phyloP scores from a whole-genome alignment of 37 sponge, comb jelly and placozoan species.

The Bolinopsis microptera region DNA sequence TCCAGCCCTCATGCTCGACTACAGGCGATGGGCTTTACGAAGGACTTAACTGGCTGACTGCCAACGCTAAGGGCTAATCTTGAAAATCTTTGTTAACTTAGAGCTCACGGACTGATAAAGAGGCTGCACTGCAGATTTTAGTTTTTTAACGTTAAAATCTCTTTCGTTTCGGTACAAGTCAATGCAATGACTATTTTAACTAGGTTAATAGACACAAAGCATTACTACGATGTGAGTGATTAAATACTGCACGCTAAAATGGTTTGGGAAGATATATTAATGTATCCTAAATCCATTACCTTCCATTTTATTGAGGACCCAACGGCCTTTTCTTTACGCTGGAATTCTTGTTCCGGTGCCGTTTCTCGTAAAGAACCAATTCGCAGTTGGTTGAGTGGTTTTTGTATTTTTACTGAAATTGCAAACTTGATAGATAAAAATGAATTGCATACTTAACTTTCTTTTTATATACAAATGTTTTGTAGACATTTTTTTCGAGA shows the following conservation, averaged over 20 bases:
- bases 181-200: background rate
- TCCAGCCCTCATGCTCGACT: constrained; percentile 96
- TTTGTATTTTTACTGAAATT: background rate
- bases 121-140: background rate
- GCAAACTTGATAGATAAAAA: background rate
- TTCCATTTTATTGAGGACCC: too few relatives aligned
- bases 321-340: too few relatives aligned
- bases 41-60: constrained; percentile 94
- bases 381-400: background rate
- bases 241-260: background rate
- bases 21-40: constrained; percentile 95
- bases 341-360: too few relatives aligned
- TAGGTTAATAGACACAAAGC: background rate
- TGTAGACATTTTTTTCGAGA: too few relatives aligned
- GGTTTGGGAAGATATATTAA: background rate
- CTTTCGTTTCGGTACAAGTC: too few relatives aligned
- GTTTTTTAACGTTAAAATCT: background rate
- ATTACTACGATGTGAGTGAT: background rate
- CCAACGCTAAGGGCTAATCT: constrained; percentile 81
- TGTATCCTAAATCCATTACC: too few relatives aligned
- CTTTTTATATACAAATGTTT: too few relatives aligned
- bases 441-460: background rate
- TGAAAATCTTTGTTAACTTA: background rate
- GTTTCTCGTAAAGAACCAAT: background rate
- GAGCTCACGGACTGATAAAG: background rate